Evolutionary conservation across 2,888 invertebrate genomes (phyloP), one percentile per base, ranked within the genome.

Genomic region (Scaptomyza polygonia): DNA sequence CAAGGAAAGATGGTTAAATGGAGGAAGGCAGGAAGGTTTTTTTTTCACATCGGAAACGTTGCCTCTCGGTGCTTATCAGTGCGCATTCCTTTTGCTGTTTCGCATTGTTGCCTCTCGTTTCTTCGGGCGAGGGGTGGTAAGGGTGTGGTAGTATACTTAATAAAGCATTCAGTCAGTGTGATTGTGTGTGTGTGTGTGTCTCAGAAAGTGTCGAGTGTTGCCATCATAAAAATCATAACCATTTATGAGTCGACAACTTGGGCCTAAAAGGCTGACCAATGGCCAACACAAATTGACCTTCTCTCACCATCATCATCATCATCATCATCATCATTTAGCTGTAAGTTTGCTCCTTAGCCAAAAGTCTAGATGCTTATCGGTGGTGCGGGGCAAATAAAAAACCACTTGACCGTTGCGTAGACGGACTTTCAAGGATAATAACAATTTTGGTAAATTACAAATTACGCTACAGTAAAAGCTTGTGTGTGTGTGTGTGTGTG

Each of bases 391-490:
- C 80, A 71, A 76, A 86, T 82, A 84, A 79, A 86, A 84, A 82
- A 73, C 58, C 64, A 71, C 66, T 81, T 79, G 61, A 64, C 44
- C 45, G 18, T 29, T 44, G 43, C 59, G 36, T 39, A 8, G 39
- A 39, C 39, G 48, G 12, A 48, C 48, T 48, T 73, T 65, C 68
- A 72, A 76, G 77, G 76, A 70, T 79, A 83, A 83, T 86, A 85
- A 85, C 85, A 87, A 87, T 85, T 87, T 81, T 67, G 72, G 66
- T 67, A 85, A 86, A 84, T 85, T 84, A 86, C 84, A 84, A 84
- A 82, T 84, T 73, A 80, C 70, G 71, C 58, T 39, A 69, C 40
- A 49, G 36, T 8, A 12, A 27, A 58, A 16, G 47, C 34, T 8
- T 16, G 49, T 11, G 43, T 51, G 14, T 48, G 25, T 47, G 9